Evolutionary conservation across 2,113 vertebrate genomes (phyloP), one percentile per base, ranked within the genome.

Genomic region (Cyanoliseus patagonus): DNA sequence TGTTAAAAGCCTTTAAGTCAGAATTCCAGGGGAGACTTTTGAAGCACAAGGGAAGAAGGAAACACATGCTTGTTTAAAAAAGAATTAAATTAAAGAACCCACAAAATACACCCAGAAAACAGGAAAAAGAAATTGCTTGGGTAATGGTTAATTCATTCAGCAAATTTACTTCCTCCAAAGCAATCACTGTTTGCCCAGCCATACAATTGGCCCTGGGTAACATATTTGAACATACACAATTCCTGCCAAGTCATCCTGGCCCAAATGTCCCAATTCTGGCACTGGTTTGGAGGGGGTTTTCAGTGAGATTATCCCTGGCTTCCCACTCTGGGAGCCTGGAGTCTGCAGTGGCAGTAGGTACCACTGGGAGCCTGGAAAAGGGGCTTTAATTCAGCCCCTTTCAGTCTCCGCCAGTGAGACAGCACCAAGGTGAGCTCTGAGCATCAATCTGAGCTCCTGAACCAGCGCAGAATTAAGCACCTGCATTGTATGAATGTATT

Each of bases 41-140:
- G 81, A 93, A 96, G 90, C 73, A 66, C n/a, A 57, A 62, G 42
- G 55, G 72, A 84, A 92, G 74, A 80, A 90, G 69, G 83, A 93
- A 95, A 53, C n/a, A 91, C 37, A 63, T 35, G 25, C n/a, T 87
- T 63, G 22, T 82, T 91, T 41, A 17, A 73, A 86, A 49, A 25
- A 44, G 67, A 62, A 51, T 25, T 11, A 78, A 44, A 62, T 37
- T 37, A 37, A 12, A n/a, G 3, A 28, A 41, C 9, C 23, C 33
- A 7, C 42, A 27, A 27, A 25, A 55, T 35, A 59, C 23, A 35
- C 59, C 35, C 59, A 14, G 20, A 70, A 13, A 13, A 3, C 11
- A 31, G 5, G 28, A 19, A 66, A 67, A 63, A 46, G 22, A 44
- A 69, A 25, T 44, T 78, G 77, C 44, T 90, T 64, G 51, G 63